Percentiles rank a stretch among this genome's conserved stretches.
phyloP scores from a whole-genome alignment of 2,888 invertebrate genomes.

The Drosophila setosimentum region DNA sequence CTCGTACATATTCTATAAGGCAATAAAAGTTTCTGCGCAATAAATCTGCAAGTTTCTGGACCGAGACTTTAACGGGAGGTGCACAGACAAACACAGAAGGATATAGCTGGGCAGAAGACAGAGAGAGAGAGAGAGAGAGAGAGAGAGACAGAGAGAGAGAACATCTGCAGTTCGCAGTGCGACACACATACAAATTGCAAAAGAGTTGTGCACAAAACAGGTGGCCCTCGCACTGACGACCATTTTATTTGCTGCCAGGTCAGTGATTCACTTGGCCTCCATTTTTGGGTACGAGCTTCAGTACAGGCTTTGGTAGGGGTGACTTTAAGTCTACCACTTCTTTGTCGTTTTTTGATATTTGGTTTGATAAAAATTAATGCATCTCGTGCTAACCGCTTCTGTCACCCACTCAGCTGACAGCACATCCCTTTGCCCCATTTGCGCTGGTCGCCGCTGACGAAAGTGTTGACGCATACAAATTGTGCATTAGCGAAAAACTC shows the following conservation, averaged over 20 bases:
- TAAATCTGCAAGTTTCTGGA: conserved; percentile 80
- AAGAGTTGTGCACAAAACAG: conserved; percentile 74
- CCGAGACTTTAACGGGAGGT: conserved; percentile 54
- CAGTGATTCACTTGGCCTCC: conserved; percentile 76
- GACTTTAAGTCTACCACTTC: conserved; percentile 15
- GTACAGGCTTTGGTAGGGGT: not conserved
- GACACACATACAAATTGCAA: conserved; percentile 50
- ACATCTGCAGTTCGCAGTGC: conserved; percentile 71
- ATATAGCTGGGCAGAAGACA: not conserved
- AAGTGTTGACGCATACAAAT: conserved; percentile 82
- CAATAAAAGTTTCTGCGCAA: conserved; percentile 80
- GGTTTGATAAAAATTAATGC: conserved; percentile 71
- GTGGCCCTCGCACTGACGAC: conserved; percentile 57
- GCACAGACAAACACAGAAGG: not conserved
- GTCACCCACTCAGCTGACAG: not conserved
- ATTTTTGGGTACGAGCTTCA: conserved; percentile 27
- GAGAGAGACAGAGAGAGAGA: conserved; percentile 2
- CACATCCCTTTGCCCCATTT: not conserved
- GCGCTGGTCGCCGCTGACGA: conserved; percentile 49
- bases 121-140: conserved; percentile 9
- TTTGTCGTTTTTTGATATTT: conserved; percentile 62
- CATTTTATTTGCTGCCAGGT: conserved; percentile 68
- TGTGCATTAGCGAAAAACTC: conserved; percentile 81
- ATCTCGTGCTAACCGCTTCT: conserved; percentile 1
- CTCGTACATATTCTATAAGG: conserved; percentile 76